Percentiles rank a stretch among this genome's conserved stretches.
Evolutionary conservation across 2,113 vertebrate genomes (phyloP).

Genomic region (Pantherophis guttatus): DNA sequence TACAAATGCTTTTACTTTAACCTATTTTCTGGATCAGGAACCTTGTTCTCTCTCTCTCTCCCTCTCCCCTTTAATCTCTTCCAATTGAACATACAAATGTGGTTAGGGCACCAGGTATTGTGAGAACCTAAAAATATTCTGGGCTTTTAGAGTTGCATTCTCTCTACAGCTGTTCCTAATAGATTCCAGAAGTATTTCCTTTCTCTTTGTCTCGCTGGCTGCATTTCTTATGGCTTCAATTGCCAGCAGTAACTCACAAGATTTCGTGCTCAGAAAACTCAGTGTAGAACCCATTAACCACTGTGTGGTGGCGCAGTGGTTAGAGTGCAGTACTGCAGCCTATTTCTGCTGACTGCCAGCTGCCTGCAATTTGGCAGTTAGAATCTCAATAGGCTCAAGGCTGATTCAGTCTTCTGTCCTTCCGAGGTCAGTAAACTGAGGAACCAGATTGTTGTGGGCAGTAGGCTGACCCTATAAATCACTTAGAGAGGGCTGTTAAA

Average conservation of each 20-base stretch:
- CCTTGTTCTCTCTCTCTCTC: background rate
- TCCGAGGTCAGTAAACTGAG: too few species aligned
- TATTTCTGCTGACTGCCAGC: too few species aligned
- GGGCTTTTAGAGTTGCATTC: background rate
- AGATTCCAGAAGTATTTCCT: conserved; percentile 32
- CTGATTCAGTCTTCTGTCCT: too few species aligned
- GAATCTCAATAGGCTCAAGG: too few species aligned
- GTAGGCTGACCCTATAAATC: too few species aligned
- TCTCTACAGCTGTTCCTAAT: conserved; percentile 40
- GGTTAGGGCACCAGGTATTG: conserved; percentile 26
- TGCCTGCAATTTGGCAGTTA: too few species aligned
- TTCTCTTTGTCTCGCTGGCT: background rate
- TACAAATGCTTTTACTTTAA: background rate
- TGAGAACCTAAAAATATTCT: background rate
- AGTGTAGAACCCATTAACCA: background rate
- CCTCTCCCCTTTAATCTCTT: conserved; percentile 21
- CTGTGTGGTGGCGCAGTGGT: too few species aligned
- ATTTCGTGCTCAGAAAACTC: conserved; percentile 19
- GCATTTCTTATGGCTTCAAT: background rate
- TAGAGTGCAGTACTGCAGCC: too few species aligned
- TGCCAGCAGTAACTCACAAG: background rate
- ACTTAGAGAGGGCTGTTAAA: too few species aligned
- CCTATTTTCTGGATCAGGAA: background rate
- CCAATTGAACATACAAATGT: background rate
- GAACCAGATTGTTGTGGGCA: too few species aligned